phyloP scores from a whole-genome alignment of 2,113 vertebrate genomes.

The Abramis brama region DNA sequence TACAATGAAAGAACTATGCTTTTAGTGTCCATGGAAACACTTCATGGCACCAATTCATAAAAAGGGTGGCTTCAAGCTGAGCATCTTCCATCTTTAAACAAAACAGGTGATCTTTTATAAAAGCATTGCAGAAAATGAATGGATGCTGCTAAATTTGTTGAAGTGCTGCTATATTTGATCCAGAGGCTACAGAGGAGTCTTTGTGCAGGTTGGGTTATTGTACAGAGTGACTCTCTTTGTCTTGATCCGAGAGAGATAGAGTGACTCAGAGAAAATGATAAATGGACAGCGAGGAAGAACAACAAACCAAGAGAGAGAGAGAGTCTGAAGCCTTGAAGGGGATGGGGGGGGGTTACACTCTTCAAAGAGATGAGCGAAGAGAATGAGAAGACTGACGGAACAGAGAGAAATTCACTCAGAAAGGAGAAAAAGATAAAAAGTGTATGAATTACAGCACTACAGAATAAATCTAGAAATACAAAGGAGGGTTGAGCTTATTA shows the following conservation, averaged over 20 bases:
- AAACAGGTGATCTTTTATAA: conserved; percentile 19
- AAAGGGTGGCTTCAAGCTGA: conserved; percentile 1
- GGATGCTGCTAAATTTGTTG: conserved; percentile 15
- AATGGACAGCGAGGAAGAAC: conserved; percentile 1
- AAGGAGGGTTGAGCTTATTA: not conserved
- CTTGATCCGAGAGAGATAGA: conserved; percentile 31
- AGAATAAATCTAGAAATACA: not conserved
- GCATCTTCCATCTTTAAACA: conserved; percentile 36
- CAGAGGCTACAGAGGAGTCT: conserved; percentile 16
- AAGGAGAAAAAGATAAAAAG: not conserved
- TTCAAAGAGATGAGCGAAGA: not conserved
- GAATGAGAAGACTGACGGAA: not conserved
- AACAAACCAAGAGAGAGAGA: not conserved
- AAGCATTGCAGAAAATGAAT: conserved; percentile 30
- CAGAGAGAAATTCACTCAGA: not conserved
- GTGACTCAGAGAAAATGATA: conserved; percentile 31
- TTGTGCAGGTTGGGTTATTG: conserved; percentile 13
- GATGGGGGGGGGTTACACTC: not conserved
- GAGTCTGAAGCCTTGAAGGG: conserved; percentile 9
- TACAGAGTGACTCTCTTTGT: conserved; percentile 12
- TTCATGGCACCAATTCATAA: conserved; percentile 4
- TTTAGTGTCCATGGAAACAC: conserved; percentile 43
- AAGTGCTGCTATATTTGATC: conserved; percentile 33
- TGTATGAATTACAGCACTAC: not conserved
- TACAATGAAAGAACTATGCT: conserved; percentile 18